Evolutionary conservation across 2,113 vertebrate species (phyloP).

Genomic region (Sula dactylatra): DNA sequence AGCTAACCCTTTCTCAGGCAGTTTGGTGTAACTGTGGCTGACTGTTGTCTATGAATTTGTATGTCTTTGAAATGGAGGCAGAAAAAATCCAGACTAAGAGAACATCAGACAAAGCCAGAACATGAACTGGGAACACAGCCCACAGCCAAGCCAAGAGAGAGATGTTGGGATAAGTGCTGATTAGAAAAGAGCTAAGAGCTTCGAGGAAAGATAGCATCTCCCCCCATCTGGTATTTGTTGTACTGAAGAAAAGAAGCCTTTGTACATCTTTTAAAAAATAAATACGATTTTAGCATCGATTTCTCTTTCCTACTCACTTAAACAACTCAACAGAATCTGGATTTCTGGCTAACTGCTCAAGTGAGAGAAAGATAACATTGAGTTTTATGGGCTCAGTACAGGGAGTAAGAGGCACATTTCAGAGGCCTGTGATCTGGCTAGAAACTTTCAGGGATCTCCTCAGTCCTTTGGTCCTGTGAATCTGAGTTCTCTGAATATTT

Average conservation of each 20-base stretch:
- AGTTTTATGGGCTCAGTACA: background rate
- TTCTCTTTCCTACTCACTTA: constrained; percentile 15
- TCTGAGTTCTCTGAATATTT: background rate
- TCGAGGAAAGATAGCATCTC: constrained; percentile 26
- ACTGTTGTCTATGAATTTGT: background rate
- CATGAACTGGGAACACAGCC: background rate
- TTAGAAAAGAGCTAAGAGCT: constrained; percentile 13
- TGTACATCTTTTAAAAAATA: background rate
- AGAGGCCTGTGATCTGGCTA: background rate
- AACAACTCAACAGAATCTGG: background rate
- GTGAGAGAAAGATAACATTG: background rate
- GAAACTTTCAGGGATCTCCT: background rate
- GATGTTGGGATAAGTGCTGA: background rate
- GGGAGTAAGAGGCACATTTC: background rate
- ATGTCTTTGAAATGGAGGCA: background rate
- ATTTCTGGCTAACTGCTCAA: background rate
- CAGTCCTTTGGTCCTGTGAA: background rate
- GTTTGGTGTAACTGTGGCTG: background rate
- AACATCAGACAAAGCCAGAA: constrained; percentile 17
- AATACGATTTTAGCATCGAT: constrained; percentile 16
- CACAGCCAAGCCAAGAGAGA: background rate
- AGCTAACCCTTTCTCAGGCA: background rate
- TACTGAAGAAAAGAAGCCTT: background rate
- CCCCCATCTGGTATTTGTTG: background rate
- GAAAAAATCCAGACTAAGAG: background rate